These are phyloP conservation scores for Rhamnusium bicolor DNA, from an alignment of 2,888 invertebrate species.

Conservation along the genomic window DNA sequence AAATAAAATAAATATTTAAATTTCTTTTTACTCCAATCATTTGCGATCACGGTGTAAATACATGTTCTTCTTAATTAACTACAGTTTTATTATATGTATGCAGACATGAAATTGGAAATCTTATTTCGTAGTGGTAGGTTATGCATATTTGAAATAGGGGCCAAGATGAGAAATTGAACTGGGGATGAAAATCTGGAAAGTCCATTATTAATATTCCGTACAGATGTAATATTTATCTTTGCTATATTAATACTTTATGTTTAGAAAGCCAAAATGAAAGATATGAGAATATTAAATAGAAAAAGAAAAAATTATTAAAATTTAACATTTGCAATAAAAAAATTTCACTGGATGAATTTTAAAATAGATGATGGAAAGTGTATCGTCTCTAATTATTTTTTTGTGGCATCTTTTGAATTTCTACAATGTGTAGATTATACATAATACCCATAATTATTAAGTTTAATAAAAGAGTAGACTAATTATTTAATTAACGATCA, in stretches of 20 bases:
- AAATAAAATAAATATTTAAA: too few relatives aligned
- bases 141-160: constrained; percentile 32
- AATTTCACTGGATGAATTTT: neutral
- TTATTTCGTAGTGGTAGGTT: constrained; percentile 12
- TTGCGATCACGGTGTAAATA: too few relatives aligned
- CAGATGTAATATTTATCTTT: constrained; percentile 32
- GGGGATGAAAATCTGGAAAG: constrained; percentile 26
- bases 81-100: neutral
- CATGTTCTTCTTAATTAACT: constrained; percentile 1
- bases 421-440: too few relatives aligned
- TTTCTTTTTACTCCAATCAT: too few relatives aligned
- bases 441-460: too few relatives aligned
- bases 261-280: constrained; percentile 13
- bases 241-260: constrained; percentile 29
- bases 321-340: constrained; percentile 7
- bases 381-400: too few relatives aligned
- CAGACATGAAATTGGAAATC: constrained; percentile 19
- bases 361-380: neutral
- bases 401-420: too few relatives aligned
- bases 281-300: constrained; percentile 7
- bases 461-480: too few relatives aligned
- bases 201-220: constrained; percentile 36
- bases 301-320: neutral
- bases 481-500: too few relatives aligned
- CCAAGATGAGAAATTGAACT: constrained; percentile 31